Percentiles rank a stretch among this genome's conserved stretches.
Evolutionary conservation across 1,140 invertebrate genomes (phyloP).

Genomic region (Drosophila parabipectinata): DNA sequence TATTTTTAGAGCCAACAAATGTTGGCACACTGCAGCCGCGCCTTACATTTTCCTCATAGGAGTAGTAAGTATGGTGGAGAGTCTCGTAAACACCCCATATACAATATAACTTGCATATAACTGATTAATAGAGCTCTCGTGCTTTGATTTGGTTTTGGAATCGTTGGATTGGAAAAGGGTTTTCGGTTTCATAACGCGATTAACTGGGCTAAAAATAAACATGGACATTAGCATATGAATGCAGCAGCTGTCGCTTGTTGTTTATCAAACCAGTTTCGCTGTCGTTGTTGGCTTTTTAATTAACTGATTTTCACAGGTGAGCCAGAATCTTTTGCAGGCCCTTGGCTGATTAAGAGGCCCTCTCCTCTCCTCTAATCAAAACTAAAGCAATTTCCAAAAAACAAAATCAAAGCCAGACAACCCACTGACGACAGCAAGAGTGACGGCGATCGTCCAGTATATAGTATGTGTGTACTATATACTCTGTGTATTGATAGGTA

Average conservation of each 20-base stretch:
- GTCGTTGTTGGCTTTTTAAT: slow-evolving; percentile 27
- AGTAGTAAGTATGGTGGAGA: too few species aligned
- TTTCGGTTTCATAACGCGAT: slow-evolving; percentile 57
- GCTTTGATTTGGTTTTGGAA: slow-evolving; percentile 8
- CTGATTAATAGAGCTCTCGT: slow-evolving; percentile 60
- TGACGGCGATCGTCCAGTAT: slow-evolving; percentile 15
- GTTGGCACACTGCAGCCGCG: slow-evolving; percentile 34
- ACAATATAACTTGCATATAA: slow-evolving; percentile 12
- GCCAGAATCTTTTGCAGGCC: background rate
- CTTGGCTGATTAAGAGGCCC: too few species aligned
- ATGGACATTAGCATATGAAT: slow-evolving; percentile 60
- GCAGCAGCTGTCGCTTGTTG: slow-evolving; percentile 33
- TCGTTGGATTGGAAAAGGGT: slow-evolving; percentile 41
- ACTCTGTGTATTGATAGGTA: background rate
- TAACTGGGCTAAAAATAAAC: slow-evolving; percentile 51
- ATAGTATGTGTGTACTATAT: slow-evolving; percentile 22
- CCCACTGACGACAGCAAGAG: slow-evolving; percentile 36
- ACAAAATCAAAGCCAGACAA: slow-evolving; percentile 28
- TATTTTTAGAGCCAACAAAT: slow-evolving; percentile 61
- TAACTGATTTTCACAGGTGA: slow-evolving; percentile 20
- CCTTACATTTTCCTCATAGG: slow-evolving; percentile 34
- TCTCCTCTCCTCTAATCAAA: slow-evolving; percentile 55
- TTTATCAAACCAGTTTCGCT: slow-evolving; percentile 54
- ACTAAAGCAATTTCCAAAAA: slow-evolving; percentile 60
- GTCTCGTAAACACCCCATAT: background rate